Evolutionary conservation across 2,113 vertebrate genomes (phyloP), one percentile per base, ranked within the genome.

Genomic region (Sphyrna mokarran): DNA sequence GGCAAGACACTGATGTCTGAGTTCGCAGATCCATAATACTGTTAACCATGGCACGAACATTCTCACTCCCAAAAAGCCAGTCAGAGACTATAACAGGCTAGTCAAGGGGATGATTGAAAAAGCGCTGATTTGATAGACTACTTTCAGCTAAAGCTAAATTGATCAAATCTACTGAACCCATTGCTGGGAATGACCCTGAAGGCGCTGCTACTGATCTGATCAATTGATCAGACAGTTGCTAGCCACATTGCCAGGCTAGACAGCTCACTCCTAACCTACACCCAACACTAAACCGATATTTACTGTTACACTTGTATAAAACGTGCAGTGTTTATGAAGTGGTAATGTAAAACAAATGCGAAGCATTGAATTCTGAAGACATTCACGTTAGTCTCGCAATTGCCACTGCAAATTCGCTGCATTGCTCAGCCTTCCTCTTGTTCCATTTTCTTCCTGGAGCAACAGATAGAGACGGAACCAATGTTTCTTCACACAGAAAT

Each of bases 111-210:
- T 93, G 89, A 93, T 66, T 37, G 61, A 66, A 66, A 66, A 16
- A 37, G 61, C 16, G 33, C n/a, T 37, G 33, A 93, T 66, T 40
- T 93, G 89, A 93, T 37, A 68, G 33, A 61, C 29, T 91, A 14
- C 58, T 63, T 89, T 90, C 87, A 63, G 87, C 16, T 91, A n/a
- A 91, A 91, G 89, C 9, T 91, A 6, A 91, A 66, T n/a, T 61
- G 58, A 90, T 61, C 87, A 61, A 63, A 90, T 10, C 87, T 90
- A 61, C 33, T 8, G 61, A 90, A 91, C 58, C 89, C 33, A 22
- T 66, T 37, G 89, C 58, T 66, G 0, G 33, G n/a, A 66, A 66
- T 91, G 33, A 33, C 16, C 89, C n/a, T 91, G 89, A 66, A 66
- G 6, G 58, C 16, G 66, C 29, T 66, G 61, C 33, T 66, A 37